Evolutionary conservation across 2,888 invertebrate species (phyloP).

Genomic region (Leptinotarsa haldemani): DNA sequence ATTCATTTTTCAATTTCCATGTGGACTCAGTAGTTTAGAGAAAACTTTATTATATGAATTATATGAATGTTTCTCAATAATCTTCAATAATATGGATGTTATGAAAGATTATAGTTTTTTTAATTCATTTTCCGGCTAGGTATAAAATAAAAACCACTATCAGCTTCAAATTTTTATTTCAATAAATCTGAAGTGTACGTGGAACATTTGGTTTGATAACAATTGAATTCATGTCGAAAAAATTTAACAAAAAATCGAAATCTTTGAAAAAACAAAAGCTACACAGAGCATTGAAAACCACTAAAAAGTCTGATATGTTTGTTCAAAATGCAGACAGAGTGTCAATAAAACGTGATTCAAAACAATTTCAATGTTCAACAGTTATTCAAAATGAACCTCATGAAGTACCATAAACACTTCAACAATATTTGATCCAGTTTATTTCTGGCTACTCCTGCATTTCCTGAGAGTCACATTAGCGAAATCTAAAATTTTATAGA

Average conservation of each 20-base stretch:
- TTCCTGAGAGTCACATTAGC: no score
- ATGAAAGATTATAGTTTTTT: not conserved
- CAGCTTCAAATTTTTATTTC: slow-evolving; percentile 8
- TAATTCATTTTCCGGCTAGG: not conserved
- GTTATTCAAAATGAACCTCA: no score
- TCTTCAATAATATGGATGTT: no score
- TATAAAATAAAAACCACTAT: not conserved
- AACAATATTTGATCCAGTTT: not conserved
- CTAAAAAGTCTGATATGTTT: slow-evolving; percentile 7
- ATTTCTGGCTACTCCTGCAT: not conserved
- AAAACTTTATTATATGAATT: no score
- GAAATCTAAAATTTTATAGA: no score
- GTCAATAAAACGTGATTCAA: not conserved
- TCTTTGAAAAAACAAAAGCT: not conserved
- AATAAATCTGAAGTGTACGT: not conserved
- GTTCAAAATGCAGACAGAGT: not conserved
- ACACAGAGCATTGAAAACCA: not conserved
- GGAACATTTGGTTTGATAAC: not conserved
- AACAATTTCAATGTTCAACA: not conserved
- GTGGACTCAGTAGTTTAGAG: no score
- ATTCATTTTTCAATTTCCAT: no score
- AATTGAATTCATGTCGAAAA: not conserved
- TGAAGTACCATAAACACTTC: not conserved
- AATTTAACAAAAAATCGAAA: not conserved
- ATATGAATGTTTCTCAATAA: no score